Conservation (phyloP, 2,797 vertebrate species). For the Falco concolor region DNA sequence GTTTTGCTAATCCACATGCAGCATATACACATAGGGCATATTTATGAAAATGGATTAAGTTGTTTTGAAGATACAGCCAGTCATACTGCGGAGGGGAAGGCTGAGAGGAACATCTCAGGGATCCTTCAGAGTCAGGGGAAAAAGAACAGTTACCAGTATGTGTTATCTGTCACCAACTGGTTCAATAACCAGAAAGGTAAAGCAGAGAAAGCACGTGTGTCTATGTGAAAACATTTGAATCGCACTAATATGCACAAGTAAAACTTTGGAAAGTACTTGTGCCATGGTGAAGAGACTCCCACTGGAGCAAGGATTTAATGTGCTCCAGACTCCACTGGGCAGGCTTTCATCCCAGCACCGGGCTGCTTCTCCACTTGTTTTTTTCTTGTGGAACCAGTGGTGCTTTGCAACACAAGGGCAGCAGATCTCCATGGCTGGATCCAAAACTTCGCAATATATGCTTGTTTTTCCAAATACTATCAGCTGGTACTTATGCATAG, state of each 20-base stretch:
- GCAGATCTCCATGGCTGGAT: neutral
- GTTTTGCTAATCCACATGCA: neutral
- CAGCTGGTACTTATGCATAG: neutral
- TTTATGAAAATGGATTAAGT: neutral
- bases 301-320: neutral
- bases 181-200: neutral
- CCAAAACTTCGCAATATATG: neutral
- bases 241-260: neutral
- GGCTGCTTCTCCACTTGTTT: neutral
- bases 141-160: neutral
- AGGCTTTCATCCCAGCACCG: neutral
- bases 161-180: neutral
- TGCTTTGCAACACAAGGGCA: neutral
- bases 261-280: neutral
- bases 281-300: neutral
- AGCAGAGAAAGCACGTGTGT: fast-evolving
- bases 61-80: neutral
- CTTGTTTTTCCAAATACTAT: neutral
- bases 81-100: neutral
- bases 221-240: neutral
- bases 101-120: neutral
- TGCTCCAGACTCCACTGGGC: neutral
- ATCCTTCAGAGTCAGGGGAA: neutral
- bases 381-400: too few relatives aligned
- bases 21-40: neutral